phyloP scores from a whole-genome alignment of 2,113 vertebrate genomes.

The Ardeotis arabs region DNA sequence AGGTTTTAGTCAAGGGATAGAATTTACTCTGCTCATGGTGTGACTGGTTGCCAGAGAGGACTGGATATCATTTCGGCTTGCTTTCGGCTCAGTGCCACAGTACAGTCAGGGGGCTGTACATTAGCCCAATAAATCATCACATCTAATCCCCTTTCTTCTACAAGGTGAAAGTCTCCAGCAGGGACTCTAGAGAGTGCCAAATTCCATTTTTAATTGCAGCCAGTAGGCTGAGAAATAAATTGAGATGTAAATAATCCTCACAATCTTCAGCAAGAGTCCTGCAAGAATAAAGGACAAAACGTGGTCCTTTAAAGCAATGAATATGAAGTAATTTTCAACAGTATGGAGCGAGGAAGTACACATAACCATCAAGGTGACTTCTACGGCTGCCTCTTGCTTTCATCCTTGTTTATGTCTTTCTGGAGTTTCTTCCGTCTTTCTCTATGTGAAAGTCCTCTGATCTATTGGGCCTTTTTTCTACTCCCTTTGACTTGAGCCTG shows the following conservation, averaged over 20 bases:
- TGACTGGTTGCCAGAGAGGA: not conserved
- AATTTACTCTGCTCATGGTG: not conserved
- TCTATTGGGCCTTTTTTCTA: not conserved
- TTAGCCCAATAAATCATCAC: not conserved
- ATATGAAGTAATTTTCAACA: not conserved
- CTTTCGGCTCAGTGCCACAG: not conserved
- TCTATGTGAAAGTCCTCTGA: not conserved
- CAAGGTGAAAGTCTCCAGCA: conserved; percentile 21
- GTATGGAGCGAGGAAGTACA: not conserved
- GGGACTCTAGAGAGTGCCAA: not conserved
- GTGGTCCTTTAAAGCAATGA: not conserved
- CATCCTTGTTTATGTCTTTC: not conserved
- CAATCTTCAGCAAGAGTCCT: not conserved
- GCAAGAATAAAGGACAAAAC: not conserved
- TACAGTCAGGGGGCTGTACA: not conserved
- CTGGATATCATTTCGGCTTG: not conserved
- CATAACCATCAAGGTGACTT: not conserved
- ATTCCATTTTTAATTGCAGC: conserved; percentile 17
- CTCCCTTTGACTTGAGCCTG: not conserved
- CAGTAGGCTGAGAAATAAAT: conserved; percentile 3
- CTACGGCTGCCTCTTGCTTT: not conserved
- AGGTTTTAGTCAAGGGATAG: not conserved
- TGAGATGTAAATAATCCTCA: not conserved
- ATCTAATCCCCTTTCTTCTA: not conserved
- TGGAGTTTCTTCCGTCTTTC: not conserved